These are phyloP conservation scores for Zoanthus solanderi DNA, from an alignment of 92 coral and sea anemone genomes.

Conservation along the genomic window DNA sequence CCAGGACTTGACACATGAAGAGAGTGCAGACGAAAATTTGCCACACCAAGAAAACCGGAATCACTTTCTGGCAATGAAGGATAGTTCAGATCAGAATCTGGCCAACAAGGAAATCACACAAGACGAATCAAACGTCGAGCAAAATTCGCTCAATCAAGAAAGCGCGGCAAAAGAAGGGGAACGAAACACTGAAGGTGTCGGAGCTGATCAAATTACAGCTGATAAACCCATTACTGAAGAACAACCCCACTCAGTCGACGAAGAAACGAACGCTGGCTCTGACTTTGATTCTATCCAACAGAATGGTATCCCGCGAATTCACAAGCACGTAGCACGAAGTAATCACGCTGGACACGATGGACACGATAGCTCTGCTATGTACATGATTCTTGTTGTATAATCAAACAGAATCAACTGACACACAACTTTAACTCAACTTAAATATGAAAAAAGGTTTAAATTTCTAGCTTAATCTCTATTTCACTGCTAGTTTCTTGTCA, in stretches of 20 bases:
- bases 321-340: not conserved
- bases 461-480: no score
- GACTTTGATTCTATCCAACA: not conserved
- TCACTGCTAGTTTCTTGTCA: no score
- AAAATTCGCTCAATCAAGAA: not conserved
- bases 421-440: no score
- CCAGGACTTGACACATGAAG: not conserved
- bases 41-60: not conserved
- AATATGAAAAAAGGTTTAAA: no score
- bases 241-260: not conserved
- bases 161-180: not conserved
- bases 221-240: not conserved
- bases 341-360: conserved; percentile 2
- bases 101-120: not conserved
- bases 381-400: conserved; percentile 30
- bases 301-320: not conserved
- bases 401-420: no score
- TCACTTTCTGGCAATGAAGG: not conserved
- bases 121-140: not conserved
- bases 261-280: not conserved
- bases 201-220: not conserved
- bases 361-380: not conserved
- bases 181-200: not conserved
- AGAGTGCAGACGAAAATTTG: not conserved
- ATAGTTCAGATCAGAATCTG: not conserved